phyloP scores from a whole-genome alignment of 2,888 invertebrate genomes.

The Rhagonycha lutea region DNA sequence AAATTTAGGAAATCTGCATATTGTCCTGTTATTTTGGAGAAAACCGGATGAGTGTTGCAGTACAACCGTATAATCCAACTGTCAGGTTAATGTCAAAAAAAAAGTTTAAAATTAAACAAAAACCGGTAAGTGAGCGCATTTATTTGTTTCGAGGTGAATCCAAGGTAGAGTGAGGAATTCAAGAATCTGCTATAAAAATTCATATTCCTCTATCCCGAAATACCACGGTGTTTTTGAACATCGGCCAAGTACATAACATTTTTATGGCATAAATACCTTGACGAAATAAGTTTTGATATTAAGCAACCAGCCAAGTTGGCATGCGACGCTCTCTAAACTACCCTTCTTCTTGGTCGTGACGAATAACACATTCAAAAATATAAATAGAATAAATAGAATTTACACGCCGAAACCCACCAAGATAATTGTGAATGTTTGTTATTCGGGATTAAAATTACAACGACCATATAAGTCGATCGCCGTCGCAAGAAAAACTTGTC shows the following conservation, averaged over 20 bases:
- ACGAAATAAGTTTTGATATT: constrained; percentile 28
- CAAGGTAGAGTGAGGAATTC: constrained; percentile 7
- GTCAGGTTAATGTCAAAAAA: background rate
- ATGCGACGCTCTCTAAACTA: constrained; percentile 16
- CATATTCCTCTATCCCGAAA: constrained; percentile 16
- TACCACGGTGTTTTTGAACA: constrained; percentile 28
- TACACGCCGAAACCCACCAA: background rate
- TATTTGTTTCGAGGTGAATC: background rate
- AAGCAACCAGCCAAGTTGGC: constrained; percentile 1
- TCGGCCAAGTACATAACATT: constrained; percentile 26
- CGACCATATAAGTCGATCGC: background rate
- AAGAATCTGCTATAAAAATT: constrained; percentile 23
- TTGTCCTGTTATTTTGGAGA: background rate
- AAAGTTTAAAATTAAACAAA: background rate
- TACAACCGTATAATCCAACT: background rate
- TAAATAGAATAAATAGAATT: background rate
- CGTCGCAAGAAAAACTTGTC: background rate
- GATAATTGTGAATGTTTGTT: background rate
- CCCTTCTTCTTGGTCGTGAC: constrained; percentile 2
- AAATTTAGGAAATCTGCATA: background rate
- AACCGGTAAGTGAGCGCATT: background rate
- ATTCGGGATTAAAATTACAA: constrained; percentile 1
- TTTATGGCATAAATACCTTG: constrained; percentile 31
- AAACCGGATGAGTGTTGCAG: background rate
- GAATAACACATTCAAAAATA: constrained; percentile 1